Evolutionary conservation across 2,113 vertebrate species (phyloP).

Genomic region (Sebastes schlegelii): DNA sequence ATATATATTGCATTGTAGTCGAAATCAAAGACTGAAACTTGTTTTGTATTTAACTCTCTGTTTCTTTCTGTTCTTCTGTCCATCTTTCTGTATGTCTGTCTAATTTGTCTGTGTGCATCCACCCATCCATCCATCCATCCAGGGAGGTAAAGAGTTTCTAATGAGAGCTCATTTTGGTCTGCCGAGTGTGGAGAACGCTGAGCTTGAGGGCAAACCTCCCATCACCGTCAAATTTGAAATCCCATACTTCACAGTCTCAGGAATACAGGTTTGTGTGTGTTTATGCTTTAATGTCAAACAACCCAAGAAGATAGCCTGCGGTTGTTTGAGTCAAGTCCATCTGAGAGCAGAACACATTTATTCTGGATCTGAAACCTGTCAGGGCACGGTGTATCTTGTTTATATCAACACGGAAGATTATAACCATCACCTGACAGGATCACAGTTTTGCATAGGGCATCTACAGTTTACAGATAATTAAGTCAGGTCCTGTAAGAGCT

Average conservation of each 20-base stretch:
- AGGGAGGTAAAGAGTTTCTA: slow-evolving; percentile 96
- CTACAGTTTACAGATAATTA: not conserved
- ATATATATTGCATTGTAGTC: not conserved
- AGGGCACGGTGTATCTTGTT: not conserved
- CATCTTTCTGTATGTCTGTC: not conserved
- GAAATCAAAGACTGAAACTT: not conserved
- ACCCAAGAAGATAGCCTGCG: not conserved
- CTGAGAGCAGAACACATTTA: not conserved
- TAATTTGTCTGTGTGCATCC: not conserved
- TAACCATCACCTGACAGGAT: not conserved
- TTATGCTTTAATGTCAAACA: not conserved
- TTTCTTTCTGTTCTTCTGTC: not conserved
- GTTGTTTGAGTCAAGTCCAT: not conserved
- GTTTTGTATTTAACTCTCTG: not conserved
- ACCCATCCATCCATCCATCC: slow-evolving; percentile 33
- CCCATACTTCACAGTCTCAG: slow-evolving; percentile 96
- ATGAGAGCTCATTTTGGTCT: slow-evolving; percentile 96
- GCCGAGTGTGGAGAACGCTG: slow-evolving; percentile 93
- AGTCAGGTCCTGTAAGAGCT: slow-evolving; percentile 34
- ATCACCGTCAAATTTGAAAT: slow-evolving; percentile 96
- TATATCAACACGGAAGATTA: not conserved
- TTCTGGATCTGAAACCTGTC: not conserved
- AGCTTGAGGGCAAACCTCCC: slow-evolving; percentile 91
- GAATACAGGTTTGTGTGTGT: slow-evolving; percentile 89
- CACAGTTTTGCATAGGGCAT: not conserved